Percentiles rank a stretch among this genome's conserved stretches.
Conservation (phyloP, 2,888 invertebrate genomes). For the Hirtodrosophila cameraria region DNA sequence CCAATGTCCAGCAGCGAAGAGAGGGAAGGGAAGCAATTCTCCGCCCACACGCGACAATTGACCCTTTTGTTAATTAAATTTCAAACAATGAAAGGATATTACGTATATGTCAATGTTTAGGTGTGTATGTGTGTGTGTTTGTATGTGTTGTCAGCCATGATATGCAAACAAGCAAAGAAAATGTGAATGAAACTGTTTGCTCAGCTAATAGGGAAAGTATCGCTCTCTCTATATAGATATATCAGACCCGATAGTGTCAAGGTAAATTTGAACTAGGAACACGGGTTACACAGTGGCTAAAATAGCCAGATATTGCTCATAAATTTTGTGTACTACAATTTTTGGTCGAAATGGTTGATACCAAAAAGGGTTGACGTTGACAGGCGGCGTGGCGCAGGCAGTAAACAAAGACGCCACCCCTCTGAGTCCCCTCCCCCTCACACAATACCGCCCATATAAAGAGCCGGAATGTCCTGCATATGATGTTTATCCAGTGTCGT, state of each 20-base stretch:
- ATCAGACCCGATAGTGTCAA: conserved; percentile 62
- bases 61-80: conserved; percentile 81
- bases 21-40: conserved; percentile 2
- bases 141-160: conserved; percentile 44
- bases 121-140: conserved; percentile 21
- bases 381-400: conserved; percentile 28
- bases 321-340: conserved; percentile 62
- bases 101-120: conserved; percentile 29
- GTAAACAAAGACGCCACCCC: conserved; percentile 19
- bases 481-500: conserved; percentile 61
- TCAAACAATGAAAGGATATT: conserved; percentile 63
- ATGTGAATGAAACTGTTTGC: conserved; percentile 58
- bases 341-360: conserved; percentile 17
- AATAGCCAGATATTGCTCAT: conserved; percentile 58
- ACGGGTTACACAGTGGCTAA: conserved; percentile 11
- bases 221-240: conserved; percentile 52
- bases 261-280: conserved; percentile 41
- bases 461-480: conserved; percentile 51
- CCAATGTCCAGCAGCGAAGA: conserved; percentile 36
- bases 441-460: conserved; percentile 10
- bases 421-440: not conserved
- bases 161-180: conserved; percentile 64
- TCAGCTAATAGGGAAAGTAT: conserved; percentile 63
- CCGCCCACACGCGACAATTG: conserved; percentile 73
- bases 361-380: conserved; percentile 74